Conservation (phyloP, 2,113 vertebrate genomes). For the Zosterops lateralis region DNA sequence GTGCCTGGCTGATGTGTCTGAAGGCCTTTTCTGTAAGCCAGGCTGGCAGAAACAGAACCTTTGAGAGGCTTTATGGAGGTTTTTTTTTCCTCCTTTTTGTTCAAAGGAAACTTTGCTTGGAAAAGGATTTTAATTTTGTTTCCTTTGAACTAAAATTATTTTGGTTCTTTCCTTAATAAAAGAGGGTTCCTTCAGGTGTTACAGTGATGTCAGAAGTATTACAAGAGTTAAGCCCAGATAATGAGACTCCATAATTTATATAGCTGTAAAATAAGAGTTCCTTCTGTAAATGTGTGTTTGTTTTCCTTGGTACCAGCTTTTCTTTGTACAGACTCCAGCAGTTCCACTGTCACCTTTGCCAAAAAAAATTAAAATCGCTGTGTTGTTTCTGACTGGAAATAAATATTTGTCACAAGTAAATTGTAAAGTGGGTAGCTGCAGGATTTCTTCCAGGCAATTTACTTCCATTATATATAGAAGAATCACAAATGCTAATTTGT, state of each 20-base stretch:
- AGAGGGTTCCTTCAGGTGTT: not conserved
- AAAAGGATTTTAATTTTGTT: not conserved
- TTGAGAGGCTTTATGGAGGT: not conserved
- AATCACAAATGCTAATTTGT: not conserved
- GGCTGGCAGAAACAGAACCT: not conserved
- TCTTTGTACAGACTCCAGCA: not conserved
- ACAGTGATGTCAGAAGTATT: not conserved
- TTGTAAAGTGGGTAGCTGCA: not conserved
- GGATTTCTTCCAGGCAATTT: constrained; percentile 33
- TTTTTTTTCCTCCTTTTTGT: not conserved
- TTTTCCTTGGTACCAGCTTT: not conserved
- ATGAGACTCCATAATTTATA: not conserved
- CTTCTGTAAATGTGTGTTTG: not conserved
- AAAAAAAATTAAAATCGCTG: not conserved
- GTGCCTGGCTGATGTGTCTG: not conserved
- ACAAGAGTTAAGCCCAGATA: not conserved
- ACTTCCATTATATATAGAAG: not conserved
- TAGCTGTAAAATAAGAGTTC: not conserved
- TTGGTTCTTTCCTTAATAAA: not conserved
- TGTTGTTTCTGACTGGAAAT: not conserved
- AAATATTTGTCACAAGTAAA: constrained; percentile 1
- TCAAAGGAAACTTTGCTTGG: not conserved
- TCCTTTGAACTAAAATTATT: not conserved
- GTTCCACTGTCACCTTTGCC: not conserved
- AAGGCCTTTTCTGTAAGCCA: not conserved